Conservation (phyloP, 2,113 vertebrate species). For the Trematomus loennbergii region DNA sequence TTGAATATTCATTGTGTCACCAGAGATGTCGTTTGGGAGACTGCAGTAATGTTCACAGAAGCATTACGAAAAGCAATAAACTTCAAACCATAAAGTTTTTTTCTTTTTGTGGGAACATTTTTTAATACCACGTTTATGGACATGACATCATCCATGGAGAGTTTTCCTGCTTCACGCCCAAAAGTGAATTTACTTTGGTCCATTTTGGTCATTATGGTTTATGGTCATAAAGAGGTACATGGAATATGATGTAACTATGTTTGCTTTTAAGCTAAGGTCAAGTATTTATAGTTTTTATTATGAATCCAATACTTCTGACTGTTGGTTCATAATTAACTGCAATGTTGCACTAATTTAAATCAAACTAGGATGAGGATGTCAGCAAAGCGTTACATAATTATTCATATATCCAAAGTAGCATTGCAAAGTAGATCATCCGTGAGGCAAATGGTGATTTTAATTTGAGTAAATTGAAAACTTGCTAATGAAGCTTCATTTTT, state of each 20-base stretch:
- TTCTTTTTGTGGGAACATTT: conserved; percentile 4
- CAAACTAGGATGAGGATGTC: background rate
- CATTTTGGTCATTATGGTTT: conserved; percentile 8
- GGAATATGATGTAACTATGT: conserved; percentile 14
- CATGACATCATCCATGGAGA: conserved; percentile 29
- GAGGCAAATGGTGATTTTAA: background rate
- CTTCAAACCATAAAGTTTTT: conserved; percentile 26
- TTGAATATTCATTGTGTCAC: conserved; percentile 34
- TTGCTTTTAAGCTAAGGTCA: conserved; percentile 6
- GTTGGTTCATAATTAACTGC: background rate
- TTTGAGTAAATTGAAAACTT: background rate
- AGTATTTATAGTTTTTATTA: background rate
- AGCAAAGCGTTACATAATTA: background rate
- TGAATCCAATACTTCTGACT: background rate
- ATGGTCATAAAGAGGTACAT: conserved; percentile 7
- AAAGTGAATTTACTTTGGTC: conserved; percentile 24
- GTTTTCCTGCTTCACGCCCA: conserved; percentile 14
- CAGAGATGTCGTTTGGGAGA: conserved; percentile 9
- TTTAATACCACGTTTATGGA: conserved; percentile 34
- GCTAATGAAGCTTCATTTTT: background rate
- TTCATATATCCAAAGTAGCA: background rate
- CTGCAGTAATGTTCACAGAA: conserved; percentile 40
- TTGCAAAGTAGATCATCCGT: background rate
- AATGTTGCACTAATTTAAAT: background rate
- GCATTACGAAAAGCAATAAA: conserved; percentile 36